Evolutionary conservation across 2,888 invertebrate species (phyloP).

Genomic region (Agapostemon virescens): DNA sequence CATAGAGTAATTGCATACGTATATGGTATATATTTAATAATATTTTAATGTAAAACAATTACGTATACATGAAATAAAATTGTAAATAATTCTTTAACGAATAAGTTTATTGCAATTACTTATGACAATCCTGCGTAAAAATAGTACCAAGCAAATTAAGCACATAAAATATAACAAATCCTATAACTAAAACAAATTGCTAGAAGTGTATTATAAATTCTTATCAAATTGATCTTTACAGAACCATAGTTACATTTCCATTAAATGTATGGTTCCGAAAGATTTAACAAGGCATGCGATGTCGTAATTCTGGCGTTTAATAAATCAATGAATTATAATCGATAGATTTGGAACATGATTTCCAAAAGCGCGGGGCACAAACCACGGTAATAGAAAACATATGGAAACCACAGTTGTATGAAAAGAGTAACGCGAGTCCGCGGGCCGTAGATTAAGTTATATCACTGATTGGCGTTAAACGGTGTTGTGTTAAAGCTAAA

Average conservation of each 20-base stretch:
- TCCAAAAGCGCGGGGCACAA: background rate
- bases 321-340: background rate
- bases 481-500: slow-evolving; percentile 13
- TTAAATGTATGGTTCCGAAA: background rate
- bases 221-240: no score
- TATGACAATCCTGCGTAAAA: no score
- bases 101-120: no score
- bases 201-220: background rate
- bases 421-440: slow-evolving; percentile 21
- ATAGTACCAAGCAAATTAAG: background rate
- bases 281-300: background rate
- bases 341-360: background rate
- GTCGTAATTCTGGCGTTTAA: background rate
- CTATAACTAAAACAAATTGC: no score
- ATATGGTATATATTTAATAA: no score
- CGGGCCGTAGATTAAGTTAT: slow-evolving; percentile 8
- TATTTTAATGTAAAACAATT: no score
- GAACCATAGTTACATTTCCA: background rate
- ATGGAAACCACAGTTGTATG: background rate
- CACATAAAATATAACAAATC: background rate
- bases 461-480: slow-evolving; percentile 11
- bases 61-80: no score
- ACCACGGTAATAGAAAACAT: slow-evolving; percentile 8
- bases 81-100: no score
- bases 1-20: no score